These are phyloP conservation scores for Aphelenchoides avenae DNA, from an alignment of 1,140 invertebrate species.

Conservation along the genomic window DNA sequence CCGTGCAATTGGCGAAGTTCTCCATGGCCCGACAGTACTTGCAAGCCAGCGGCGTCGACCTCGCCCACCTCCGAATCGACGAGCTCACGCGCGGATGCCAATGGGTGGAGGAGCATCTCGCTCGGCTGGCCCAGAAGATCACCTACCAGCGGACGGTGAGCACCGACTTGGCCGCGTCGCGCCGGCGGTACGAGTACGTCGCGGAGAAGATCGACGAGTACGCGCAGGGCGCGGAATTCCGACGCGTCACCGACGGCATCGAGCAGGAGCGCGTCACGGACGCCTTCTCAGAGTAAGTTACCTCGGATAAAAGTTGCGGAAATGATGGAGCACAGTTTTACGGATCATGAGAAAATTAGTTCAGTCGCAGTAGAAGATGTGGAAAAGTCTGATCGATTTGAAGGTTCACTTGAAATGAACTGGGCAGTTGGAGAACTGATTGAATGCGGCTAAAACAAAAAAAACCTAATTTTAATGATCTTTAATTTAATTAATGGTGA, in stretches of 20 bases:
- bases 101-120: conserved; percentile 44
- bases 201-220: conserved; percentile 27
- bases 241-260: conserved; percentile 20
- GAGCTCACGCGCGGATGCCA: conserved; percentile 28
- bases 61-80: conserved; percentile 10
- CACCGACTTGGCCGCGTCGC: conserved; percentile 1
- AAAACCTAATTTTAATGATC: not conserved
- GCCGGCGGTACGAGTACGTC: conserved; percentile 35
- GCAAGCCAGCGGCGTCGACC: conserved; percentile 13
- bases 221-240: conserved; percentile 39
- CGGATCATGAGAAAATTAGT: not conserved
- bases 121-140: conserved; percentile 18
- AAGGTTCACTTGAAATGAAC: conserved; percentile 1
- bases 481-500: conserved; percentile 3
- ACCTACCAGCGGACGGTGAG: not conserved
- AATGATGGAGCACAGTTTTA: conserved; percentile 2
- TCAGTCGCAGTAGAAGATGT: not conserved
- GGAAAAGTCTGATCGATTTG: conserved; percentile 1
- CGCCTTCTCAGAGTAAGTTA: conserved; percentile 27
- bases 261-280: conserved; percentile 16
- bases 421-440: not conserved
- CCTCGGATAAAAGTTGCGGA: conserved; percentile 3
- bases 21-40: conserved; percentile 49
- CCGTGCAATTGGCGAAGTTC: conserved; percentile 45
- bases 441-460: too few relatives aligned